Percentiles rank a stretch among this genome's conserved stretches.
Evolutionary conservation across 2,797 vertebrate genomes (phyloP).

Genomic region (Schizothorax lantsangensis): DNA sequence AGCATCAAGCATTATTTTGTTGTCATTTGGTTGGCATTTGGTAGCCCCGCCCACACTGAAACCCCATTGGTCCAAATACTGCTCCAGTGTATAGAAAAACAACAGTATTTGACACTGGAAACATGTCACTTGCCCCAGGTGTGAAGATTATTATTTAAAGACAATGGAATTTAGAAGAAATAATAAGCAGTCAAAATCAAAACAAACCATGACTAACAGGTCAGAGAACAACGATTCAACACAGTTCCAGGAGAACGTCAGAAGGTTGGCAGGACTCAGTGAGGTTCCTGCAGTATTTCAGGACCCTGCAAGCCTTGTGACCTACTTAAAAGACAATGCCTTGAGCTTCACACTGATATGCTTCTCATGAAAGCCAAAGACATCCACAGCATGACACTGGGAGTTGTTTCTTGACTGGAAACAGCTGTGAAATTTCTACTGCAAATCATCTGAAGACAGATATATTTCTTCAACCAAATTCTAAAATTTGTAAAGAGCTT

Average conservation of each 20-base stretch:
- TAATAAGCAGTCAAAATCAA: constrained; percentile 11
- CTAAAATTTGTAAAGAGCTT: not conserved
- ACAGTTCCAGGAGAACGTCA: constrained; percentile 20
- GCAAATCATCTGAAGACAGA: not conserved
- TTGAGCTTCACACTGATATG: constrained; percentile 30
- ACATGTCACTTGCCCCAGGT: not conserved
- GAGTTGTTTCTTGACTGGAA: not conserved
- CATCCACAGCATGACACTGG: constrained; percentile 12
- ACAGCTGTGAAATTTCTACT: constrained; percentile 10
- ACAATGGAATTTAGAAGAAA: constrained; percentile 23
- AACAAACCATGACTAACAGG: constrained; percentile 2
- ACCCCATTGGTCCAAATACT: not conserved
- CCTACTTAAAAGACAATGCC: constrained; percentile 48
- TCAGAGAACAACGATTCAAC: constrained; percentile 29
- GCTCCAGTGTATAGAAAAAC: not conserved
- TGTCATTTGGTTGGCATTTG: not conserved
- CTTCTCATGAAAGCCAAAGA: constrained; percentile 31
- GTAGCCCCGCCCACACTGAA: not conserved
- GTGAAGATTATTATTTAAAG: not conserved
- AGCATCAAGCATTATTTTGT: not conserved
- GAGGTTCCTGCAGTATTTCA: constrained; percentile 29
- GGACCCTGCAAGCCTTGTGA: constrained; percentile 47
- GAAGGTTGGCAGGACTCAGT: constrained; percentile 27
- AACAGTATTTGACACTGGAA: not conserved
- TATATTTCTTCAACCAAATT: not conserved